Evolutionary conservation across 2,888 invertebrate genomes (phyloP).

Genomic region (Macaria notata): DNA sequence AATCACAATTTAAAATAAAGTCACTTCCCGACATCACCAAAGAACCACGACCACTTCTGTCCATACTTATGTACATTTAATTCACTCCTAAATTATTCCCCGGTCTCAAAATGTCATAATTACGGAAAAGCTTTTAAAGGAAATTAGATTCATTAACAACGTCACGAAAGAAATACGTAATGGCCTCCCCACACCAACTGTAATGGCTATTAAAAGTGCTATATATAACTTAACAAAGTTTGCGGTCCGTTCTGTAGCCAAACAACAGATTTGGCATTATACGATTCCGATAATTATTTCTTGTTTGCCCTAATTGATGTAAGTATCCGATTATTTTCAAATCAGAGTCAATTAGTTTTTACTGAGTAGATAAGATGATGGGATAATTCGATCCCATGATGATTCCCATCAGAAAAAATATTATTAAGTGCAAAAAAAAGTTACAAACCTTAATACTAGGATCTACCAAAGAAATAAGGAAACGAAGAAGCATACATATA

Average conservation of each 20-base stretch:
- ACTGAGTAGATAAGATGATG: too few relatives aligned
- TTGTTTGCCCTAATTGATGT: conserved; percentile 33
- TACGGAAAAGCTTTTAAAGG: conserved; percentile 18
- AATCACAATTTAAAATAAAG: too few relatives aligned
- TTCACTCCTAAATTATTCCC: conserved; percentile 7
- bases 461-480: too few relatives aligned
- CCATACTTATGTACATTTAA: neutral
- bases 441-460: too few relatives aligned
- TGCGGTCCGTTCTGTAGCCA: neutral
- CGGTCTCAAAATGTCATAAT: conserved; percentile 14
- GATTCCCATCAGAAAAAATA: too few relatives aligned
- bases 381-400: too few relatives aligned
- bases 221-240: conserved; percentile 4
- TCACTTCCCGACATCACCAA: conserved; percentile 2
- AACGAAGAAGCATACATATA: too few relatives aligned
- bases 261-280: conserved; percentile 4
- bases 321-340: neutral
- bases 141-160: conserved; percentile 21
- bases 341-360: too few relatives aligned
- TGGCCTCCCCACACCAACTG: conserved; percentile 1
- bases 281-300: conserved; percentile 21
- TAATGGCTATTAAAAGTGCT: conserved; percentile 9
- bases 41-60: neutral
- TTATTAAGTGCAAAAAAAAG: too few relatives aligned
- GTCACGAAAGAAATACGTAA: conserved; percentile 21